Percentiles rank a stretch among this genome's conserved stretches.
These are phyloP conservation scores for Hybognathus amarus DNA, from an alignment of 2,797 vertebrate genomes.

Conservation along the genomic window DNA sequence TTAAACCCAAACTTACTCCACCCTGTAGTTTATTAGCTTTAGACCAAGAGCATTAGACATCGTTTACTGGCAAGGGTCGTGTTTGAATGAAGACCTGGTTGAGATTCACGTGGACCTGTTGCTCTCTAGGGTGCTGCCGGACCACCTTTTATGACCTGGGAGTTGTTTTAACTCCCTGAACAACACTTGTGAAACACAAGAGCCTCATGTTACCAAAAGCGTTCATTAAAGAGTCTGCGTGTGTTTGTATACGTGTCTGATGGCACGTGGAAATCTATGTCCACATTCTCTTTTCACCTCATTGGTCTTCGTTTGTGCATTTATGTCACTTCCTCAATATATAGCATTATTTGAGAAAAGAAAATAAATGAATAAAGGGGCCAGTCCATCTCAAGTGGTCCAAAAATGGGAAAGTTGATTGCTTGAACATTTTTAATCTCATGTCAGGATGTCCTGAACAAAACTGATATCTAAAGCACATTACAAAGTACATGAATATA, in stretches of 20 bases:
- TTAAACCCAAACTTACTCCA: conserved; percentile 56
- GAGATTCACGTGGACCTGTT: conserved; percentile 16
- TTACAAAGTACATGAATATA: not conserved
- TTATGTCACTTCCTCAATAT: conserved; percentile 15
- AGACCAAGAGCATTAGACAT: conserved; percentile 35
- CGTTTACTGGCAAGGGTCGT: conserved; percentile 30
- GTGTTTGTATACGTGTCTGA: conserved; percentile 34
- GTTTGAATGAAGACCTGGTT: conserved; percentile 41
- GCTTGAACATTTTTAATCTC: not conserved
- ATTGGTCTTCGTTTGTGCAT: not conserved
- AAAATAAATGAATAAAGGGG: not conserved
- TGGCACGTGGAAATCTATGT: conserved; percentile 9
- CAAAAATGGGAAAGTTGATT: not conserved
- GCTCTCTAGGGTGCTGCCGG: conserved; percentile 41
- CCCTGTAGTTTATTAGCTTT: conserved; percentile 62
- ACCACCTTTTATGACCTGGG: conserved; percentile 49
- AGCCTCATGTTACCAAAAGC: conserved; percentile 35
- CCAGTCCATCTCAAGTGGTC: not conserved
- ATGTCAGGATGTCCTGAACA: not conserved
- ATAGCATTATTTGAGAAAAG: conserved; percentile 25
- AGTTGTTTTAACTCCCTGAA: conserved; percentile 55
- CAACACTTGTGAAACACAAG: conserved; percentile 49
- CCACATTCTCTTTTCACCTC: conserved; percentile 18
- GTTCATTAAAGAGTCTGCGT: not conserved
- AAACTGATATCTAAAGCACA: too few species aligned